Evolutionary conservation across 1,140 invertebrate genomes (phyloP).

Genomic region (Cataglyphis hispanica): DNA sequence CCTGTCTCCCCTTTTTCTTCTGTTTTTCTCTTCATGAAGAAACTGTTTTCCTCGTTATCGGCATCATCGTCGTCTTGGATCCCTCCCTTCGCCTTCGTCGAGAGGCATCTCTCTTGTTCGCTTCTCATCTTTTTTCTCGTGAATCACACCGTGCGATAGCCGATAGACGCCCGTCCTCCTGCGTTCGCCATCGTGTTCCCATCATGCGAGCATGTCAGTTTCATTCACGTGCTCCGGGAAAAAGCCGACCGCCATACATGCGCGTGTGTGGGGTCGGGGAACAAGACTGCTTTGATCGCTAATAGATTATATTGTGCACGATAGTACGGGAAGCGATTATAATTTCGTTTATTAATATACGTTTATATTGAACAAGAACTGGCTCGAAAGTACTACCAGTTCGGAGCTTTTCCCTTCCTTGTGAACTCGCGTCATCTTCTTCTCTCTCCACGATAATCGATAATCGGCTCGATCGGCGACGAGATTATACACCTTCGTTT

Average conservation of each 20-base stretch:
- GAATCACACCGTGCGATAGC: slow-evolving; percentile 67
- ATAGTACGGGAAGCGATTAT: slow-evolving; percentile 7
- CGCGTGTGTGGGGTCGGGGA: not conserved
- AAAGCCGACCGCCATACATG: slow-evolving; percentile 21
- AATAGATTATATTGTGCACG: slow-evolving; percentile 61
- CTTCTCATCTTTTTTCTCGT: slow-evolving; percentile 62
- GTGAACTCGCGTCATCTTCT: not conserved
- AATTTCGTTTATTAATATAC: slow-evolving; percentile 39
- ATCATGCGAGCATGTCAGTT: slow-evolving; percentile 65
- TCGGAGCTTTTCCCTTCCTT: not conserved
- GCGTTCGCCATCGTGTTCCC: slow-evolving; percentile 45
- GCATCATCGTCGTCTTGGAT: slow-evolving; percentile 50
- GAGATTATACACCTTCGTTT: not conserved
- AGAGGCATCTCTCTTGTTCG: not conserved
- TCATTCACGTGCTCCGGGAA: slow-evolving; percentile 61
- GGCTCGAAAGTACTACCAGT: not conserved
- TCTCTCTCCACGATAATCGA: slow-evolving; percentile 7
- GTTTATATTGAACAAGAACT: slow-evolving; percentile 8
- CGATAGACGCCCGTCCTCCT: slow-evolving; percentile 51
- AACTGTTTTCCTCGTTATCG: slow-evolving; percentile 43
- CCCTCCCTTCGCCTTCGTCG: not conserved
- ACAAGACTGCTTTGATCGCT: slow-evolving; percentile 39
- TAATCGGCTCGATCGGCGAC: slow-evolving; percentile 22
- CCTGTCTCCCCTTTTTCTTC: slow-evolving; percentile 41
- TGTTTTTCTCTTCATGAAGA: slow-evolving; percentile 16